A percentile compares a stretch with the other conserved stretches of the same genome.
These are phyloP conservation scores for Lipotes vexillifer DNA, from an alignment of 2,113 vertebrate genomes.

Conservation along the genomic window DNA sequence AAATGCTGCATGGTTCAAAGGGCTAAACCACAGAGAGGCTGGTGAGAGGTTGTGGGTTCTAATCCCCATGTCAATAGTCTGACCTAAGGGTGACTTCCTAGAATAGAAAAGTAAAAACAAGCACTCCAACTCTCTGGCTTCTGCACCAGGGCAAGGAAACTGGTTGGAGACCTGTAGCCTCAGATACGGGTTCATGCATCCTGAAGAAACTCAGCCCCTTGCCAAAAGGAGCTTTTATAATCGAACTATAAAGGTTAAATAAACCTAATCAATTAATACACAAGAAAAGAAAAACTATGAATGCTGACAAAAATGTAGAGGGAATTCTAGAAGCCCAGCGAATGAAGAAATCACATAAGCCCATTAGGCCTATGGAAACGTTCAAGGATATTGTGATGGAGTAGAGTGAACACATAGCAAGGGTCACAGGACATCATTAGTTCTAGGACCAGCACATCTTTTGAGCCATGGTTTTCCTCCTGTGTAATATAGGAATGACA, in stretches of 20 bases:
- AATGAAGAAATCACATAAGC: background rate
- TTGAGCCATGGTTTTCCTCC: background rate
- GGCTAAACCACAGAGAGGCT: background rate
- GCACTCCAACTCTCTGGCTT: background rate
- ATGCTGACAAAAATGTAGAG: background rate
- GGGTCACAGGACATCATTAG: background rate
- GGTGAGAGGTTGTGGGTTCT: constrained; percentile 42
- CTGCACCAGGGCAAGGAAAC: background rate
- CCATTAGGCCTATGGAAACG: background rate
- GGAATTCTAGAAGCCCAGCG: background rate
- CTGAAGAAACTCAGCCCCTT: background rate
- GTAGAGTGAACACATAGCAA: background rate
- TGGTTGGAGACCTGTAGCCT: background rate
- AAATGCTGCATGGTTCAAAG: constrained; percentile 15
- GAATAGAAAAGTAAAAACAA: background rate
- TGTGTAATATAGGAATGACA: background rate
- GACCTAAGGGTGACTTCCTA: background rate
- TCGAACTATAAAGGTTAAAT: background rate
- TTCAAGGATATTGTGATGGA: background rate
- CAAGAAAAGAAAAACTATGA: background rate
- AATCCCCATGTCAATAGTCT: background rate
- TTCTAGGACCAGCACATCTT: background rate
- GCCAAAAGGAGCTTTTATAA: background rate
- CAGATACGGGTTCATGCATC: background rate
- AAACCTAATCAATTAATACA: background rate